A percentile compares a stretch with the other conserved stretches of the same genome.
Conservation (phyloP, 2,888 invertebrate genomes). For the Ormyrus thymus region DNA sequence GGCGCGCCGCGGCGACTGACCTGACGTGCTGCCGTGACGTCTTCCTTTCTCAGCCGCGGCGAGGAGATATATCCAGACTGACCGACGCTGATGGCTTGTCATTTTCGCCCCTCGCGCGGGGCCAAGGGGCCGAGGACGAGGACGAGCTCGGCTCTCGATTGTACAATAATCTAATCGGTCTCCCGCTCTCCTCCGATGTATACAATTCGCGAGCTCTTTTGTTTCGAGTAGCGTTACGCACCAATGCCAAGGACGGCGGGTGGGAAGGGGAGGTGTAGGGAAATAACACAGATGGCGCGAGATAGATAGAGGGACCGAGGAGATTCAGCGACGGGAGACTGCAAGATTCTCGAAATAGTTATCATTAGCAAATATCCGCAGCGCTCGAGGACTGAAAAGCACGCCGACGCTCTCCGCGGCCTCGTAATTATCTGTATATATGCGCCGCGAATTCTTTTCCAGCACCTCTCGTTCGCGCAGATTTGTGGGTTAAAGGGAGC, state of each 20-base stretch:
- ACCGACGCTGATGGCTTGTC: not conserved
- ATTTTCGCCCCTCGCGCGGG: not conserved
- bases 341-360: conserved; percentile 69
- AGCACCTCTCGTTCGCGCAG: not conserved
- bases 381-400: conserved; percentile 17
- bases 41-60: conserved; percentile 28
- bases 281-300: conserved; percentile 56
- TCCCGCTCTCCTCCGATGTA: too few species aligned
- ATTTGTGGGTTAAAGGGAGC: not conserved
- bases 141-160: conserved; percentile 1
- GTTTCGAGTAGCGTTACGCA: too few species aligned
- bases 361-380: conserved; percentile 65
- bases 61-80: too few species aligned
- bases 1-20: not conserved
- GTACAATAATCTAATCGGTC: too few species aligned
- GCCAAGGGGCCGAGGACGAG: not conserved
- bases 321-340: conserved; percentile 64
- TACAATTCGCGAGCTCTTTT: too few species aligned
- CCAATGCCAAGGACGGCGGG: not conserved
- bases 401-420: not conserved
- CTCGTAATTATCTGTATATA: not conserved
- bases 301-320: conserved; percentile 65
- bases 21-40: conserved; percentile 28
- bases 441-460: conserved; percentile 13
- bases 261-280: not conserved